Conservation (phyloP, 30 jellyfish, hydroid and myxozoan genomes). For the Haliclystus octoradiatus region DNA sequence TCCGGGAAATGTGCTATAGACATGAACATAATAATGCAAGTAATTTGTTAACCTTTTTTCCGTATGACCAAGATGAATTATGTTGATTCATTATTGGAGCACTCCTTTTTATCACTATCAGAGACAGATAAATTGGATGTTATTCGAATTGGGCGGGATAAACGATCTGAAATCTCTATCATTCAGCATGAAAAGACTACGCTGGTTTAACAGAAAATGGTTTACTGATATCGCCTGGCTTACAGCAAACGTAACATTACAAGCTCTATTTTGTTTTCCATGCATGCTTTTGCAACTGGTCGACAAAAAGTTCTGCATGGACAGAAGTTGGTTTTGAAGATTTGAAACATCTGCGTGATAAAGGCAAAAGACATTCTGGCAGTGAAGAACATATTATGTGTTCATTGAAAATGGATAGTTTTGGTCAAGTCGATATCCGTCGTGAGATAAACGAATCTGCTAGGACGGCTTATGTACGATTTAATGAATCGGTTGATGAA, state of each 20-base stretch:
- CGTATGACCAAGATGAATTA: no score
- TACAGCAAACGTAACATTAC: not conserved
- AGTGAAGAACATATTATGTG: not conserved
- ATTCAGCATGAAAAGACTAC: not conserved
- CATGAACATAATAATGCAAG: no score
- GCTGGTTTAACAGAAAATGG: not conserved
- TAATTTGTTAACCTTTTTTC: no score
- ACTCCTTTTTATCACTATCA: not conserved
- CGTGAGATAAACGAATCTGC: not conserved
- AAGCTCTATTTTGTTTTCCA: not conserved
- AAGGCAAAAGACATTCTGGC: not conserved
- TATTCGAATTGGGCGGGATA: not conserved
- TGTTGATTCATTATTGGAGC: not conserved
- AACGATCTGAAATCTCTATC: not conserved
- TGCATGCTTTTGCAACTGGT: not conserved
- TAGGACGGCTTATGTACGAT: not conserved
- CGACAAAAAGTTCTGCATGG: not conserved
- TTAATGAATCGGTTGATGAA: slow-evolving; percentile 9
- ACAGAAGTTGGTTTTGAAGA: not conserved
- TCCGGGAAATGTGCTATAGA: no score
- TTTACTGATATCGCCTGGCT: not conserved
- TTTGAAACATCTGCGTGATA: not conserved
- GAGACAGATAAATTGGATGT: not conserved
- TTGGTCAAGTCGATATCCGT: not conserved
- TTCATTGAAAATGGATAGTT: not conserved